Evolutionary conservation across 2,113 vertebrate species (phyloP).

Genomic region (Stomatorhinus ivindoensis): DNA sequence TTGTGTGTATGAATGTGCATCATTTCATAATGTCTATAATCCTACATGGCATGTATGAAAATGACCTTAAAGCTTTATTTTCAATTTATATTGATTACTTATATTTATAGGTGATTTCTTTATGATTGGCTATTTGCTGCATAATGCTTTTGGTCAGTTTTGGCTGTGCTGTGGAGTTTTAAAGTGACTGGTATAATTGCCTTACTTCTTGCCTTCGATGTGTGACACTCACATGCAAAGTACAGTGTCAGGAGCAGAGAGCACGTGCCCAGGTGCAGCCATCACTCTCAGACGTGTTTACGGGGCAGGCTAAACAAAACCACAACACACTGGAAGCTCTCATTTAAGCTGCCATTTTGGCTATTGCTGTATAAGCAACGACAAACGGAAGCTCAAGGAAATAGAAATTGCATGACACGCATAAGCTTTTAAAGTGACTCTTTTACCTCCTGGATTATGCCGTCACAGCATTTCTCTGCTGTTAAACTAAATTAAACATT

Average conservation of each 20-base stretch:
- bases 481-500: neutral
- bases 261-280: neutral
- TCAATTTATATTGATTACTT: neutral
- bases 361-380: neutral
- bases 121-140: neutral
- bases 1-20: neutral
- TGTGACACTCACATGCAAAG: neutral
- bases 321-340: neutral
- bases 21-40: neutral
- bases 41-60: neutral
- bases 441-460: neutral
- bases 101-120: neutral
- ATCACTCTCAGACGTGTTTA: neutral
- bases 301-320: neutral
- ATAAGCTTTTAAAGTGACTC: neutral
- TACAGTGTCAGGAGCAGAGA: neutral
- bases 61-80: neutral
- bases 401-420: neutral
- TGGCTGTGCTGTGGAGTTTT: neutral
- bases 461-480: neutral
- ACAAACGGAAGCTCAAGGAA: neutral
- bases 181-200: neutral
- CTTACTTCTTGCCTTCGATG: neutral
- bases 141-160: neutral
- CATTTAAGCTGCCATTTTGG: neutral